Evolutionary conservation across 2,113 vertebrate species (phyloP), one percentile per base, ranked within the genome.

Genomic region (Hypocryptadius cinnamomeus): DNA sequence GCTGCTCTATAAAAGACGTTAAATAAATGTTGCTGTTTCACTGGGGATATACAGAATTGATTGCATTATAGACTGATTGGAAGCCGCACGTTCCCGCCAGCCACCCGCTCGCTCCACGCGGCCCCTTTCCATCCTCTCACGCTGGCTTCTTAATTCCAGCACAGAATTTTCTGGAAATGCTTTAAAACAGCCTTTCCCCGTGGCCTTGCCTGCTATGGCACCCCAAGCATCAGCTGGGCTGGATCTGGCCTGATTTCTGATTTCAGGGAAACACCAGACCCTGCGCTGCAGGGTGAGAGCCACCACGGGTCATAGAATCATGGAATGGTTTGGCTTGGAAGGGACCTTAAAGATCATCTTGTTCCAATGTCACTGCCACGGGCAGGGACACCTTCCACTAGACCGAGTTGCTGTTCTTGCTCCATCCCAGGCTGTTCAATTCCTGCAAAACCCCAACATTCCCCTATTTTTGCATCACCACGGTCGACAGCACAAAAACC

Each of bases 1-100:
- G 97, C 97, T 98, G 97, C 98, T 98, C 97, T 97, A 98, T 98
- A 98, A 98, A 98, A 98, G 97, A 98, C 96, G 97, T 98, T 98
- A 98, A 98, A 98, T 98, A 98, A 98, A 98, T 97, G 97, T 97
- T 98, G 98, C 97, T 96, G 94, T 97, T 98, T 97, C 98, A 98
- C 97, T 95, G 96, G 98, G 98, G 98, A 96, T 95, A 94, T 80
- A 77, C 92, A 13, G 90, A 93, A 96, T 95, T 96, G 93, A 96
- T 98, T 98, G 97, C 96, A 95, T 98, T 98, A 98, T 97, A 97
- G 97, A 98, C 96, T 88, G 88, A 97, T 94, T 95, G 69, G 86
- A 95, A 97, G 97, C 98, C 94, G 93, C 95, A 7, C 87, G 69
- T 74, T 96, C 96, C 97, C 40, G 74, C 92, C 66, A 92, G 86